A percentile compares a stretch with the other conserved stretches of the same genome.
These are phyloP conservation scores for Rhegmatorhina hoffmannsi DNA, from an alignment of 2,113 vertebrate genomes.

Conservation along the genomic window DNA sequence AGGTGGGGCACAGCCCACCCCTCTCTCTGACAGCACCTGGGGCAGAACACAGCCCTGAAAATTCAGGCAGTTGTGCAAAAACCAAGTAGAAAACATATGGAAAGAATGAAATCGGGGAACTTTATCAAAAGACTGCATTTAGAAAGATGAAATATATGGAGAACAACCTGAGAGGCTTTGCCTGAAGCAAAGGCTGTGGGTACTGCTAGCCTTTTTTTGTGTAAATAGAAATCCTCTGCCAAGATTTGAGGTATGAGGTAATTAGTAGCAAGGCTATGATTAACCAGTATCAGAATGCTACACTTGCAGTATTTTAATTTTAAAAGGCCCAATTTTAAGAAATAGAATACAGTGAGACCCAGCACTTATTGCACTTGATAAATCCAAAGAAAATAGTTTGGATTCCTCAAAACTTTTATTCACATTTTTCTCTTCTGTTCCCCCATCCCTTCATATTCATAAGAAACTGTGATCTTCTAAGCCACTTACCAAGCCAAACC, in stretches of 20 bases:
- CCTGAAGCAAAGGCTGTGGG: background rate
- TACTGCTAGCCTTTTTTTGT: background rate
- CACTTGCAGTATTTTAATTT: background rate
- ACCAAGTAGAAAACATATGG: slow-evolving; percentile 32
- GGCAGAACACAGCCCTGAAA: background rate
- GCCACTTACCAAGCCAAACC: background rate
- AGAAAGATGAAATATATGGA: background rate
- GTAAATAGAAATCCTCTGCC: background rate
- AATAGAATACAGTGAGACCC: background rate
- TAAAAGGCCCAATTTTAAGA: background rate
- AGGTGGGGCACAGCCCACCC: background rate
- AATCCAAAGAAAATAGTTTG: background rate
- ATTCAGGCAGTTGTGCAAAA: background rate
- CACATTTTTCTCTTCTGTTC: background rate
- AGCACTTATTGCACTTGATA: background rate
- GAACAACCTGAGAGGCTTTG: background rate
- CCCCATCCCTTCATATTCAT: background rate
- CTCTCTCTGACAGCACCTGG: background rate
- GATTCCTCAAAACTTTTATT: background rate
- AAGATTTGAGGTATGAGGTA: background rate
- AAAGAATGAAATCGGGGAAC: slow-evolving; percentile 35
- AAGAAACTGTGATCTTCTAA: background rate
- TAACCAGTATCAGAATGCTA: background rate
- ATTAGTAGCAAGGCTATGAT: background rate
- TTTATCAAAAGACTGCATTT: background rate